Evolutionary conservation across 2,797 vertebrate genomes (phyloP), one percentile per base, ranked within the genome.

Genomic region (Yasuhikotakia modesta): DNA sequence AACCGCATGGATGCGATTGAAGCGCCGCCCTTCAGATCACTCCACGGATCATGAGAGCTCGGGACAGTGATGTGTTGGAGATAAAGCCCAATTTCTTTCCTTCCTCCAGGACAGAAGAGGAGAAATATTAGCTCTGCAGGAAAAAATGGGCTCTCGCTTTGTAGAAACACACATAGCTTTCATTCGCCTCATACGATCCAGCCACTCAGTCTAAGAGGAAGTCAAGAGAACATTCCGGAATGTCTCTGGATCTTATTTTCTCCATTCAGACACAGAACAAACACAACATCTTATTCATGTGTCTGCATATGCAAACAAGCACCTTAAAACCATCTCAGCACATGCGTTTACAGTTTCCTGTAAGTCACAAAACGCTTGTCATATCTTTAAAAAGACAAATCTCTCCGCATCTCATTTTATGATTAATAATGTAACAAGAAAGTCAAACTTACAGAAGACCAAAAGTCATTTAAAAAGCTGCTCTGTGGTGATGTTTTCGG

Each of bases 211-310:
- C 69, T 63, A 57, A 69, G 32, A 68, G 72, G 63, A 81, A 32
- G 74, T 55, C 45, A 66, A n/a, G 10, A 66, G 66, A 76, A 72
- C 13, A 24, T 88, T 90, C 87, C 86, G 89, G 91, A 87, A 87
- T 91, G 89, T 87, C 88, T 91, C 89, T 89, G 85, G 89, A 85
- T 87, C 82, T 89, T 30, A 58, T 53, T 79, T 63, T 76, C 61
- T 69, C 70, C 65, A 52, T 11, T 24, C 27, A 79, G 35, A 70
- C 64, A 21, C 21, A 50, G 67, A 66, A 30, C 30, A 61, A 50
- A 50, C 35, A 21, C 39, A n/a, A n/a, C n/a, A 19, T 14, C 19
- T 17, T 7, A 57, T 22, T 52, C 5, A 16, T 65, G 45, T 45
- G 61, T 65, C 3, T 39, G 30, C 14, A 63, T 35, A n/a, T 55